Percentiles rank a stretch among this genome's conserved stretches.
Evolutionary conservation across 92 coral and sea anemone genomes (phyloP).

Genomic region (Plumapathes pennacea): DNA sequence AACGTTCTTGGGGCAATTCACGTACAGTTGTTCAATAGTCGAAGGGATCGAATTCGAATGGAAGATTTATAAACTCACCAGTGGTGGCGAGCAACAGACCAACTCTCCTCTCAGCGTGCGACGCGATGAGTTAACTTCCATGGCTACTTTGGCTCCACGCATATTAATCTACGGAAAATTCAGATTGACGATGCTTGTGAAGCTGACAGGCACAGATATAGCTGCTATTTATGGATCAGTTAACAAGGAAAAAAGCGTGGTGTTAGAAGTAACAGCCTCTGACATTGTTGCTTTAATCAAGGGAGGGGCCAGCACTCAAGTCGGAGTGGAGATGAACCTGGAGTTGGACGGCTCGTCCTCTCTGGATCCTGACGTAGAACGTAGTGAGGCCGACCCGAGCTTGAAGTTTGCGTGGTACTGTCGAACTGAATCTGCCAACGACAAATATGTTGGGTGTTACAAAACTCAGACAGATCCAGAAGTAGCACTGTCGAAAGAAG

Average conservation of each 20-base stretch:
- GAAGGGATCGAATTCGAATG: constrained; percentile 13
- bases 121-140: no score
- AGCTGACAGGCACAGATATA: constrained; percentile 46
- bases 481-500: constrained; percentile 14
- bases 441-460: constrained; percentile 29
- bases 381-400: constrained; percentile 3
- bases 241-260: background rate
- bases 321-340: constrained; percentile 44
- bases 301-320: constrained; percentile 29
- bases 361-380: constrained; percentile 59
- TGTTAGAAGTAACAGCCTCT: constrained; percentile 35
- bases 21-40: constrained; percentile 10
- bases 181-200: constrained; percentile 21
- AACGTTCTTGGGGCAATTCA: background rate
- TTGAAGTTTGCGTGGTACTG: constrained; percentile 66
- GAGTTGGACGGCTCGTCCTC: constrained; percentile 51
- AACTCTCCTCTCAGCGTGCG: no score
- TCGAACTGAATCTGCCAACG: background rate
- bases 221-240: constrained; percentile 59
- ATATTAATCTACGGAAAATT: constrained; percentile 47
- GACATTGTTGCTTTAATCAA: constrained; percentile 44
- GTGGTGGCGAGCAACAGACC: no score
- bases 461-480: constrained; percentile 4
- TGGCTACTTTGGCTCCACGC: no score
- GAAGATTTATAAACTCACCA: constrained; percentile 9